These are phyloP conservation scores for Talpa occidentalis DNA, from an alignment of 2,113 vertebrate species.

Conservation along the genomic window DNA sequence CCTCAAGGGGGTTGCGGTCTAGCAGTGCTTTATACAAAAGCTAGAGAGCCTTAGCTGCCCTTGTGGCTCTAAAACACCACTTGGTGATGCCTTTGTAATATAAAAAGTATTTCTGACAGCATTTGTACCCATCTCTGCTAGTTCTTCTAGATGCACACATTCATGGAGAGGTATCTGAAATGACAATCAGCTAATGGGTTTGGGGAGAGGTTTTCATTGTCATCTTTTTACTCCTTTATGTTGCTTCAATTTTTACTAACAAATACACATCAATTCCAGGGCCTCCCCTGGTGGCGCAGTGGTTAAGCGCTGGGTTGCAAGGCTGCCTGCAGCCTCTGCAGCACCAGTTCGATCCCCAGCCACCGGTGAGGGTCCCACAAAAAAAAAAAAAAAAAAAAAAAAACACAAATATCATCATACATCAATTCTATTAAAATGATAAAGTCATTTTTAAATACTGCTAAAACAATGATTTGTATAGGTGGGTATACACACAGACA, in stretches of 20 bases:
- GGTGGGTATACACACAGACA: not conserved
- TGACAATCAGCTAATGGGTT: not conserved
- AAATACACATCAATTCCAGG: not conserved
- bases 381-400: too few relatives aligned
- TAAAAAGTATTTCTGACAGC: not conserved
- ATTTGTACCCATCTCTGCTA: not conserved
- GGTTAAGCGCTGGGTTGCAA: too few relatives aligned
- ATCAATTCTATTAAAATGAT: not conserved
- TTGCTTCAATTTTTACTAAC: constrained; percentile 42
- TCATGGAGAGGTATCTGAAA: not conserved
- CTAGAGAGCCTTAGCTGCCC: not conserved
- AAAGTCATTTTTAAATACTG: not conserved
- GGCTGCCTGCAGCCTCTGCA: too few relatives aligned
- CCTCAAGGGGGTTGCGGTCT: not conserved
- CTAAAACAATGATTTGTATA: not conserved
- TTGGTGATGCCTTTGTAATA: not conserved
- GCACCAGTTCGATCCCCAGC: too few relatives aligned
- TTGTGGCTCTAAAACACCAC: not conserved
- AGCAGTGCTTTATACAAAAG: not conserved
- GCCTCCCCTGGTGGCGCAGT: too few relatives aligned
- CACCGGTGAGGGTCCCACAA: too few relatives aligned
- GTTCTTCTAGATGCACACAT: not conserved
- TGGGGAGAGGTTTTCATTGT: not conserved
- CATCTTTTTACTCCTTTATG: not conserved
- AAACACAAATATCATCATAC: too few relatives aligned